Percentiles rank a stretch among this genome's conserved stretches.
phyloP scores from a whole-genome alignment of 1,140 invertebrate genomes.

The Drosophila pandora region DNA sequence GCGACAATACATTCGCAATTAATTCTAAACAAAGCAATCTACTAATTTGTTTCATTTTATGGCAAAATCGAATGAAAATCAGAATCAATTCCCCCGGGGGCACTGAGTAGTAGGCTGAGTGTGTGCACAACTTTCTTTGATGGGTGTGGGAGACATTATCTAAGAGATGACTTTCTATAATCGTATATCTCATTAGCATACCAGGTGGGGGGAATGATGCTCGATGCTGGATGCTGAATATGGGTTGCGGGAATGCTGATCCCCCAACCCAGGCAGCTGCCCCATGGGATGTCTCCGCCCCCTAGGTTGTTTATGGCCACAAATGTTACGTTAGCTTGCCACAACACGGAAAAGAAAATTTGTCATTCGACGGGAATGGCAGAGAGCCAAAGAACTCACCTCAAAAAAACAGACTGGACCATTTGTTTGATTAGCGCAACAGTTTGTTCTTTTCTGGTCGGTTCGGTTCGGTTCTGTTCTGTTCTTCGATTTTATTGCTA shows the following conservation, averaged over 20 bases:
- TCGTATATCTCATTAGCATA: constrained; percentile 60
- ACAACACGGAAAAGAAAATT: constrained; percentile 53
- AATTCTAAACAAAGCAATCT: constrained; percentile 58
- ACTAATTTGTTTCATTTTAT: constrained; percentile 78
- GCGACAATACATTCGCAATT: constrained; percentile 70
- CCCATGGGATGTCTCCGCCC: constrained; percentile 16
- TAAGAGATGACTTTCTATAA: constrained; percentile 49
- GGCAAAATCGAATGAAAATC: constrained; percentile 72
- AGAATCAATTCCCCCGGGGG: constrained; percentile 34
- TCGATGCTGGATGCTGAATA: neutral
- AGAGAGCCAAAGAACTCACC: constrained; percentile 44
- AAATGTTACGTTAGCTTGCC: constrained; percentile 54
- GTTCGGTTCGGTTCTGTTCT: neutral
- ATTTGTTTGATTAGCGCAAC: constrained; percentile 64
- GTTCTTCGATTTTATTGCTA: constrained; percentile 29
- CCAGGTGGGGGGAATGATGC: neutral
- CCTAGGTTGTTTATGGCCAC: constrained; percentile 45
- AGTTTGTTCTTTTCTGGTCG: constrained; percentile 17
- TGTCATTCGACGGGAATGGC: constrained; percentile 60
- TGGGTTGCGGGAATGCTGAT: neutral
- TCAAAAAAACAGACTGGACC: constrained; percentile 44
- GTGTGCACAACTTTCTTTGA: constrained; percentile 36
- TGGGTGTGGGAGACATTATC: constrained; percentile 32
- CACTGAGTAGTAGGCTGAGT: constrained; percentile 24
- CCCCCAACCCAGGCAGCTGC: constrained; percentile 3